phyloP scores from a whole-genome alignment of 2,797 vertebrate species.

The Cuculus canorus region DNA sequence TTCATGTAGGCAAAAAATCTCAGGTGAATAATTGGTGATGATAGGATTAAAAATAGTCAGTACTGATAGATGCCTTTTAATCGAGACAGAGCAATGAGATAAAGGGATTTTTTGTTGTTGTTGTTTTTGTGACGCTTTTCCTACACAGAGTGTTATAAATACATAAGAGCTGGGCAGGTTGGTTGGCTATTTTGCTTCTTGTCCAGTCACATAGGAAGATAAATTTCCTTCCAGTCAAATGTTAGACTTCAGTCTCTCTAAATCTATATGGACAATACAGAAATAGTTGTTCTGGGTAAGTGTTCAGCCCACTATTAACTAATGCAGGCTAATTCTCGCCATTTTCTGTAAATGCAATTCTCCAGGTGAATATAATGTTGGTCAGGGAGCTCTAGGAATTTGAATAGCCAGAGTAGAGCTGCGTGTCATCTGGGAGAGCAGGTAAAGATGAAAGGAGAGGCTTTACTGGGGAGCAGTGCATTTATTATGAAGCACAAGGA shows the following conservation, averaged over 20 bases:
- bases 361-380: not conserved
- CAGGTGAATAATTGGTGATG: not conserved
- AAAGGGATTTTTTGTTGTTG: not conserved
- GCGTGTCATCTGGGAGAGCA: not conserved
- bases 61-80: slow-evolving; percentile 38
- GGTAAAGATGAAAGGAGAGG: not conserved
- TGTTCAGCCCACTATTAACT: not conserved
- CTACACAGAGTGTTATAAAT: not conserved
- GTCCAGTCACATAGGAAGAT: not conserved
- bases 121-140: not conserved
- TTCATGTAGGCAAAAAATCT: not conserved
- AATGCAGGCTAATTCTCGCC: not conserved
- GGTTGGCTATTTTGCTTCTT: not conserved
- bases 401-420: not conserved
- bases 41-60: slow-evolving; percentile 37
- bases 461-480: not conserved
- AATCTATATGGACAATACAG: not conserved
- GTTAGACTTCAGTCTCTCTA: not conserved
- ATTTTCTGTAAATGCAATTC: not conserved
- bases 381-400: not conserved
- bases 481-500: not conserved
- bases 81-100: not conserved
- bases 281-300: not conserved
- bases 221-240: not conserved
- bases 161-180: not conserved